Evolutionary conservation across 1,140 invertebrate genomes (phyloP), one percentile per base, ranked within the genome.

Genomic region (Hormaphis cornu): DNA sequence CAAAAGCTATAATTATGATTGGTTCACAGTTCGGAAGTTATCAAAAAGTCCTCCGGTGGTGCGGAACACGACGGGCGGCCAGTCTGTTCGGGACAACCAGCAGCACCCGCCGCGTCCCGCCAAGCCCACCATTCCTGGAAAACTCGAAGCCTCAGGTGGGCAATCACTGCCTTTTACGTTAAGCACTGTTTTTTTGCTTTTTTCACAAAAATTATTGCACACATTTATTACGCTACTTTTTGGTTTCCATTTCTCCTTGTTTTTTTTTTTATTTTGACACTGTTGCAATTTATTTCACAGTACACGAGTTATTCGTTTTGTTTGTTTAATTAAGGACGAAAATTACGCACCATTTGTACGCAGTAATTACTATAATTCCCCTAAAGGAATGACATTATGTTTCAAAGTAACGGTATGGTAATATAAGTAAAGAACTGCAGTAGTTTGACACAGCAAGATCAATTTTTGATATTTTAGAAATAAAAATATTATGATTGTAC

Each of bases 131-230:
- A 35, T 48, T 46, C 61, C 61, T 48, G 61, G 26, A 20, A 66
- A 35, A 66, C 61, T 46, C 42, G 61, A 66, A 28, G 42, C 26
- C 42, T 66, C 61, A 66, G 61, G 61, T 66, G 61, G 61, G 61
- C 61, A 66, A 66, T 35, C n/a, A 40, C 22, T 16, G 40, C 28
- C 42, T 48, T 61, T 44, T 61, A 46, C 35, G 48, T 66, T 30
- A 28, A 66, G 61, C 61, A 50, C 61, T 20, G 20, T 61, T 48
- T 22, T 12, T 58, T 58, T 58, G 22, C 6, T 30, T 26, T 18
- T 44, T 28, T 28, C 18, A 61, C 24, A 12, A 26, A 42, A 61
- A 28, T 61, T 44, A 33, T 66, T 66, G 61, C 61, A 50, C 61
- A 48, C 42, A 16, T 48, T 66, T 33, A 22, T 30, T 66, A 66